These are phyloP conservation scores for Epinephelus awoara DNA, from an alignment of 2,797 vertebrate genomes.

Conservation along the genomic window DNA sequence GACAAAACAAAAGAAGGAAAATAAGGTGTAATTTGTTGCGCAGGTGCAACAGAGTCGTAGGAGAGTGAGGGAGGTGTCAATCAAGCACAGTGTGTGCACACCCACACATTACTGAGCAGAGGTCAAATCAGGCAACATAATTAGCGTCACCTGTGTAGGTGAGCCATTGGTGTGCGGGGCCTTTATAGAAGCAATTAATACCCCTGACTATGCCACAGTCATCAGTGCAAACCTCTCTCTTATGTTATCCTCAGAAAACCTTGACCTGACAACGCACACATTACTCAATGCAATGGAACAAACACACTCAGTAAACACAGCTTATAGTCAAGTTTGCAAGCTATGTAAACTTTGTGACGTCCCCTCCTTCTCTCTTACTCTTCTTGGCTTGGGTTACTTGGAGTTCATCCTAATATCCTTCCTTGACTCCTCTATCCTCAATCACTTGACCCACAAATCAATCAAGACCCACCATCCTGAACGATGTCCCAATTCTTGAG, in stretches of 20 bases:
- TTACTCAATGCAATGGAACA: neutral
- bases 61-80: neutral
- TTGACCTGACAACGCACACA: neutral
- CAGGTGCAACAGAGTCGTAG: neutral
- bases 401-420: too few species aligned
- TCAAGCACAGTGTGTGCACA: neutral
- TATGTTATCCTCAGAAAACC: neutral
- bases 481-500: too few species aligned
- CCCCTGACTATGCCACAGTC: neutral
- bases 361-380: too few species aligned
- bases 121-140: neutral
- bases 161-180: neutral
- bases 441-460: too few species aligned
- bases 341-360: too few species aligned
- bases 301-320: neutral
- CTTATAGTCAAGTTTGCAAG: too few species aligned
- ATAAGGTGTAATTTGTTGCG: neutral
- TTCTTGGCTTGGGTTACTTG: too few species aligned
- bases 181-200: conserved; percentile 4
- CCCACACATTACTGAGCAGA: neutral
- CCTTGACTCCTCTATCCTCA: too few species aligned
- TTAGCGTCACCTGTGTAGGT: conserved; percentile 1
- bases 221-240: neutral
- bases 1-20: neutral
- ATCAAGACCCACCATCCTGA: too few species aligned